A percentile compares a stretch with the other conserved stretches of the same genome.
These are phyloP conservation scores for Polydrusus tereticollis DNA, from an alignment of 2,888 invertebrate species.

Conservation along the genomic window DNA sequence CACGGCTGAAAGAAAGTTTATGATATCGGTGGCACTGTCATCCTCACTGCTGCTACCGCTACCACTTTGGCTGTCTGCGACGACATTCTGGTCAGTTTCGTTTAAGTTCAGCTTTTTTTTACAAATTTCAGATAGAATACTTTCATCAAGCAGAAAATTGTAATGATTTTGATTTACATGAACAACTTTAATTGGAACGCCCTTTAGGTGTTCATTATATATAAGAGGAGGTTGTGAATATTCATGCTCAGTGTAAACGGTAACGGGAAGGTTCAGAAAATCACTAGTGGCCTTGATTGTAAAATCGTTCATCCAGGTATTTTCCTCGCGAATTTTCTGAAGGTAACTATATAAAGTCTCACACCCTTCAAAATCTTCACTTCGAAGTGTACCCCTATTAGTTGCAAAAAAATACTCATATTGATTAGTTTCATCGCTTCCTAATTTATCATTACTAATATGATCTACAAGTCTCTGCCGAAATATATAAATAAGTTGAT, in stretches of 20 bases:
- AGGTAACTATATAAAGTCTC: background rate
- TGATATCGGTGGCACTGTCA: background rate
- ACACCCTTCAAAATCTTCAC: background rate
- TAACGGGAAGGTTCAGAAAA: background rate
- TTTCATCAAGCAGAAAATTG: background rate
- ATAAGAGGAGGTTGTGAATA: background rate
- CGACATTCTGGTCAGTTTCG: background rate
- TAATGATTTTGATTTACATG: constrained; percentile 4
- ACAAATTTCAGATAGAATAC: background rate
- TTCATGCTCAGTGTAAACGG: background rate
- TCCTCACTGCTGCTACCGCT: background rate
- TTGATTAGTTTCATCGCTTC: background rate
- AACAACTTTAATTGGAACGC: background rate
- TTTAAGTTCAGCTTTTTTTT: background rate
- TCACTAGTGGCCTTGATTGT: background rate
- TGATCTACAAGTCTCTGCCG: background rate
- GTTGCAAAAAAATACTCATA: constrained; percentile 2
- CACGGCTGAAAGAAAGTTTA: background rate
- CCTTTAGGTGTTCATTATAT: background rate
- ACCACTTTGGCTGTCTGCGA: background rate
- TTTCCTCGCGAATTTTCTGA: background rate
- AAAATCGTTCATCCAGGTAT: background rate
- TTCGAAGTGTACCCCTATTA: background rate
- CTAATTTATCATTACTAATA: background rate
- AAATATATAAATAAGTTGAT: background rate